Conservation (phyloP, 35 echinoderm and acorn worm species). For the Ptychodera flava region DNA sequence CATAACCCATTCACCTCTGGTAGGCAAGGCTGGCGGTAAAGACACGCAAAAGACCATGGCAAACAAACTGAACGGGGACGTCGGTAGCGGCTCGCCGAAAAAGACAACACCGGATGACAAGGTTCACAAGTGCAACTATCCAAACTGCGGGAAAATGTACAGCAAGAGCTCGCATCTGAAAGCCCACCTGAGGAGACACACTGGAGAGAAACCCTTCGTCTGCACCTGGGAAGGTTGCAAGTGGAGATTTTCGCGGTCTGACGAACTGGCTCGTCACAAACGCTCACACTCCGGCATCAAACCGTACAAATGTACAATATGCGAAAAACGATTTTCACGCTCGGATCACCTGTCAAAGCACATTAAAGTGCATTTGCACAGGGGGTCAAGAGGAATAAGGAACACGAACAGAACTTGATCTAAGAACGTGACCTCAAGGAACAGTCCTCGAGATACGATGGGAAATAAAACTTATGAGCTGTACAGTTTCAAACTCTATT, state of each 20-base stretch:
- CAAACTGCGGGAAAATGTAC: conserved; percentile 98
- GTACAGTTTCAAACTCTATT: too few species aligned
- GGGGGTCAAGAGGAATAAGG: background rate
- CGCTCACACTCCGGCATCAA: conserved; percentile 93
- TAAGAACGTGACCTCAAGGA: background rate
- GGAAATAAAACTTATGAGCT: background rate
- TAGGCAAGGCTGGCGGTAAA: background rate
- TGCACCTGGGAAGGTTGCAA: conserved; percentile 97
- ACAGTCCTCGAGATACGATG: background rate
- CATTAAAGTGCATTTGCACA: conserved; percentile 72
- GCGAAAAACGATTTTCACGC: conserved; percentile 92
- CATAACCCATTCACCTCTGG: conserved; percentile 76
- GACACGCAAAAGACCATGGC: background rate
- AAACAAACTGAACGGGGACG: background rate
- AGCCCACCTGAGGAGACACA: conserved; percentile 87
- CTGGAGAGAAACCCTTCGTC: conserved; percentile 91
- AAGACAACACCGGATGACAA: conserved; percentile 86
- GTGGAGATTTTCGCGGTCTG: conserved; percentile 93
- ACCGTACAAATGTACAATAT: conserved; percentile 91
- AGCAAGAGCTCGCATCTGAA: conserved; percentile 97
- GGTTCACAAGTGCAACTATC: conserved; percentile 95
- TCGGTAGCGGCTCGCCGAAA: conserved; percentile 15
- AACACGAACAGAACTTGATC: background rate
- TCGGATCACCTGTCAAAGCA: conserved; percentile 96
- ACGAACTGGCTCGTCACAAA: conserved; percentile 93